phyloP scores from a whole-genome alignment of 2,113 vertebrate species.

The Perca fluviatilis region DNA sequence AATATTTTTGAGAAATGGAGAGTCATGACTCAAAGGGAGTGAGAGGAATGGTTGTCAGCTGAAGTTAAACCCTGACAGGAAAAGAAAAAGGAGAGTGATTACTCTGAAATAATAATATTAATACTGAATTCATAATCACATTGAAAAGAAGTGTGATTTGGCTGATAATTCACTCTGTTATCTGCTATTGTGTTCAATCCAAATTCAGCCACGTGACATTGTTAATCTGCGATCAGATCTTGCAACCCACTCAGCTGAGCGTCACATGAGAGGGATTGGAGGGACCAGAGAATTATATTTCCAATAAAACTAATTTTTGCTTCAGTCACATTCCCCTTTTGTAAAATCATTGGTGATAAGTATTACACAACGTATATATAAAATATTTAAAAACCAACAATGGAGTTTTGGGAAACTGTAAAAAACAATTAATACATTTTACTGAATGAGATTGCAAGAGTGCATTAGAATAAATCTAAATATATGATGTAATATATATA shows the following conservation, averaged over 20 bases:
- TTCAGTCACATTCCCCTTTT: not conserved
- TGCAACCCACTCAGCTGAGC: slow-evolving; percentile 84
- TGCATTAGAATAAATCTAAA: not conserved
- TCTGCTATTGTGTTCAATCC: slow-evolving; percentile 28
- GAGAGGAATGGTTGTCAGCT: not conserved
- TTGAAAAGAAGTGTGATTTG: not conserved
- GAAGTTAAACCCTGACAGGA: not conserved
- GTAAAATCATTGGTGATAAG: not conserved
- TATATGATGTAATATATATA: not conserved
- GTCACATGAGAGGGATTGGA: slow-evolving; percentile 90
- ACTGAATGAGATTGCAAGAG: not conserved
- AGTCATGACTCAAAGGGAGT: not conserved
- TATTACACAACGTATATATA: not conserved
- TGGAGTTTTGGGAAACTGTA: not conserved
- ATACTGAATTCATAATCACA: not conserved
- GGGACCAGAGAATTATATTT: slow-evolving; percentile 66
- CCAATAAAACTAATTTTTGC: not conserved
- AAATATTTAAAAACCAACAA: not conserved
- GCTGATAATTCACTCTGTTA: not conserved
- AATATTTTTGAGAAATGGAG: not conserved
- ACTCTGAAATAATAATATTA: not conserved
- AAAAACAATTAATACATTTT: not conserved
- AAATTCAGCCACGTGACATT: slow-evolving; percentile 40
- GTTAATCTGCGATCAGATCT: slow-evolving; percentile 42
- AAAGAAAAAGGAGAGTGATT: not conserved